Base-by-base conservation (phyloP, 2,113 vertebrate genomes). In the Erythrolamprus reginae region DNA sequence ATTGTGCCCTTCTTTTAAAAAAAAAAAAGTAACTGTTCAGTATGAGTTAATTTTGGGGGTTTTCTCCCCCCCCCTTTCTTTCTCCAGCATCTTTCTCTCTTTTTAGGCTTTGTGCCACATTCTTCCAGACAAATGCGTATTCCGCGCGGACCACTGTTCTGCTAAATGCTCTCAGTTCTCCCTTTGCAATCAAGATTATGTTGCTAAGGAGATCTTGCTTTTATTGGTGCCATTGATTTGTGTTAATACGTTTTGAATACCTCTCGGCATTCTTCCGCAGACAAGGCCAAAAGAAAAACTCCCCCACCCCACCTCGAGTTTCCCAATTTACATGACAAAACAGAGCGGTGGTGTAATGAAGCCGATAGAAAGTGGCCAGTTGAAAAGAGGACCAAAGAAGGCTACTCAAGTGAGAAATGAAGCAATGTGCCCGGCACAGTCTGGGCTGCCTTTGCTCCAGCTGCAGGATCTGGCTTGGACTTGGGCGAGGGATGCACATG, bases 221-320 rank as follows among this genome's bases (percentile, higher is more conserved):
- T 99, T 98, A 98, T 98, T 98, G 97, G 98, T 98, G 98, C 98
- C 98, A 99, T 99, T 99, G 98, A 99, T 99, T 99, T 98, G 98
- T 98, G 98, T 98, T 99, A 99, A 99, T 99, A 98, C 98, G 98
- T 99, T 99, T 99, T 99, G 98, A 99, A 99, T 99, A 98, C 98
- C 98, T 98, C 98, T 99, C 92, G 96, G 98, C 99, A 98, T 99
- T 98, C 98, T 98, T 98, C 96, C 93, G 95, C 77, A 97, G 98
- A 98, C 98, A 98, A 98, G 97, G 97, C 97, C 97, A 97, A 98
- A 98, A 98, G 98, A 98, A 98, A 98, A 98, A 97, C 97, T 98
- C 98, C 97, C 98, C 98, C n/a, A n/a, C n/a, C 12, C 12, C 55
- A 2, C n/a, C n/a, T n/a, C n/a, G 47, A 99, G 98, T 98, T 97